A percentile compares a stretch with the other conserved stretches of the same genome.
Conservation (phyloP, 2,888 invertebrate genomes). For the Eupithecia abbreviata region DNA sequence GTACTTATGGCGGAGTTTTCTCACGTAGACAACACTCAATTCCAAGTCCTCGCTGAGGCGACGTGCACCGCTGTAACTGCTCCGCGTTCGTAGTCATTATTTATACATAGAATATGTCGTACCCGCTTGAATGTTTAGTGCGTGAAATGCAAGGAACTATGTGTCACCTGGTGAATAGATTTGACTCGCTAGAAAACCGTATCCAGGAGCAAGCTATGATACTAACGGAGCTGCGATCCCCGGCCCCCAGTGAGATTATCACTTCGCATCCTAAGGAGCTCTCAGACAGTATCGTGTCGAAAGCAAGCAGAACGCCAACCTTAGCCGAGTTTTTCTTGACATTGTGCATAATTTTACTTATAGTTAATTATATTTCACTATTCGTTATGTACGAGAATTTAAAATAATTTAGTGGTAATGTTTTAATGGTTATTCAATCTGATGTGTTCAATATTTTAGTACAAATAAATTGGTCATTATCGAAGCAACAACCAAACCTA, state of each 20-base stretch:
- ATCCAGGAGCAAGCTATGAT: neutral
- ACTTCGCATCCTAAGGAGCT: neutral
- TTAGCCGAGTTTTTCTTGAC: neutral
- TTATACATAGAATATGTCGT: neutral
- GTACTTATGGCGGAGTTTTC: neutral
- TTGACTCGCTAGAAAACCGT: neutral
- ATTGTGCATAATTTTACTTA: neutral
- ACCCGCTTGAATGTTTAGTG: neutral
- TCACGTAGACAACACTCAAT: neutral
- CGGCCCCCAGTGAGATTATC: neutral
- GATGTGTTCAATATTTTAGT: neutral
- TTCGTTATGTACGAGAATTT: neutral
- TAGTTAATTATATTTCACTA: neutral
- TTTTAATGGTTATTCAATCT: neutral
- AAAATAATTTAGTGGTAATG: neutral
- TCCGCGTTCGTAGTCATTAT: neutral
- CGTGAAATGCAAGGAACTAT: slow-evolving; percentile 3
- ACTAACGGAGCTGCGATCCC: neutral
- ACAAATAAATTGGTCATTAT: neutral
- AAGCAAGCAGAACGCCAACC: neutral
- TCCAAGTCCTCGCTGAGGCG: neutral
- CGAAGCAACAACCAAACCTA: neutral
- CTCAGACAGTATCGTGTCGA: neutral
- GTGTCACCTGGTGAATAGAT: neutral
- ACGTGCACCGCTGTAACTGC: neutral